Evolutionary conservation across 2,888 invertebrate genomes (phyloP).

Genomic region (Andrena bucephala): DNA sequence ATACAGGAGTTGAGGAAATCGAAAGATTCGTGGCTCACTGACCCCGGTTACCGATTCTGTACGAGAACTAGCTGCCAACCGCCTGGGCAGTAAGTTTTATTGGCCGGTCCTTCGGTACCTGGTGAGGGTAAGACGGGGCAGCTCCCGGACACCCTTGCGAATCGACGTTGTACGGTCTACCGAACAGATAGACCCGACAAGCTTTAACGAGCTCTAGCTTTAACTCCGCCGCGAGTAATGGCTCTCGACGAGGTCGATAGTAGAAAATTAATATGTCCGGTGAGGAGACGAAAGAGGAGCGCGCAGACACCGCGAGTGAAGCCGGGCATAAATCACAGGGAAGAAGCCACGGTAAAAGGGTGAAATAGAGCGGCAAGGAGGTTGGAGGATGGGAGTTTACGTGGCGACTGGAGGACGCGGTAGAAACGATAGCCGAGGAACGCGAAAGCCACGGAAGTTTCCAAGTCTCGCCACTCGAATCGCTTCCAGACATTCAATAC

Average conservation of each 20-base stretch:
- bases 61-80: too few relatives aligned
- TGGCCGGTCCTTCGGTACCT: too few relatives aligned
- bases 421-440: neutral
- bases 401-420: neutral
- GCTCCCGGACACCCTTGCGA: too few relatives aligned
- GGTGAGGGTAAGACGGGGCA: too few relatives aligned
- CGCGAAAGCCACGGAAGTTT: slow-evolving; percentile 23
- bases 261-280: neutral
- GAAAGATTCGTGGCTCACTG: too few relatives aligned
- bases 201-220: neutral
- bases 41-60: too few relatives aligned
- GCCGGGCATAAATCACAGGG: slow-evolving; percentile 1
- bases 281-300: neutral
- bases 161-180: too few relatives aligned
- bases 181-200: neutral
- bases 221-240: neutral
- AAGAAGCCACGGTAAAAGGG: neutral
- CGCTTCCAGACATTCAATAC: slow-evolving; percentile 49
- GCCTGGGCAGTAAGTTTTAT: too few relatives aligned
- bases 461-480: neutral
- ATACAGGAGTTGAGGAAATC: too few relatives aligned
- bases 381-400: slow-evolving; percentile 13
- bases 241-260: neutral
- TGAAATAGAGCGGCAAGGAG: neutral
- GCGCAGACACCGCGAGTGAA: neutral